phyloP scores from a whole-genome alignment of 2,797 vertebrate genomes.

The Hyperoplus immaculatus region DNA sequence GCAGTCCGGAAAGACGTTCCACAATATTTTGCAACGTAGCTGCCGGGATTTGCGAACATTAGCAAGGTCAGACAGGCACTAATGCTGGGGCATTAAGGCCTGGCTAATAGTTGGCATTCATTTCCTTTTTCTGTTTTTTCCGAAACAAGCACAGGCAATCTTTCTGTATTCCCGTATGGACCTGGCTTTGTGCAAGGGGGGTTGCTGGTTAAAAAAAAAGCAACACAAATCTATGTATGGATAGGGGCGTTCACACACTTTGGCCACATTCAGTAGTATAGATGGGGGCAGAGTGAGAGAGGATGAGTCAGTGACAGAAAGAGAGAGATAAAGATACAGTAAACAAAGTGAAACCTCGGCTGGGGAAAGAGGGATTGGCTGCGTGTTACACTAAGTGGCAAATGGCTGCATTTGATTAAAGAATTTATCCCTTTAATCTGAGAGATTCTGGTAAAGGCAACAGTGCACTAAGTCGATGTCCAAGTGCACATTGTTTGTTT shows the following conservation, averaged over 20 bases:
- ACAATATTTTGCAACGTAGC: not conserved
- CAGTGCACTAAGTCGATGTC: conserved; percentile 10
- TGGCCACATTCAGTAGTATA: not conserved
- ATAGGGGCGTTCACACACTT: not conserved
- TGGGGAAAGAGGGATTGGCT: conserved; percentile 12
- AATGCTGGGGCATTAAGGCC: not conserved
- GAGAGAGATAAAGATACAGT: not conserved
- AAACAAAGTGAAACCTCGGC: not conserved
- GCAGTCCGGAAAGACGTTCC: not conserved
- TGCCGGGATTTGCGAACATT: not conserved
- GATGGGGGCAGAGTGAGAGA: not conserved
- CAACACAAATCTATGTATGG: not conserved
- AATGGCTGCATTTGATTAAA: conserved; percentile 33
- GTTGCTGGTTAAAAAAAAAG: not conserved
- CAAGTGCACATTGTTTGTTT: conserved; percentile 30
- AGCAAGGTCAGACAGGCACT: not conserved
- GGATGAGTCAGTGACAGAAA: conserved; percentile 11
- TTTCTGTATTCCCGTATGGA: not conserved
- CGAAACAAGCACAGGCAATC: too few species aligned
- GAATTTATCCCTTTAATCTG: conserved; percentile 20
- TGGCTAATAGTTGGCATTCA: not conserved
- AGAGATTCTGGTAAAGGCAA: conserved; percentile 36
- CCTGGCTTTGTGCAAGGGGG: not conserved
- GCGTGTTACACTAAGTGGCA: conserved; percentile 19
- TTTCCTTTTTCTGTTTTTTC: too few species aligned